phyloP scores from a whole-genome alignment of 2,888 invertebrate genomes.

The Lathronympha strigana region DNA sequence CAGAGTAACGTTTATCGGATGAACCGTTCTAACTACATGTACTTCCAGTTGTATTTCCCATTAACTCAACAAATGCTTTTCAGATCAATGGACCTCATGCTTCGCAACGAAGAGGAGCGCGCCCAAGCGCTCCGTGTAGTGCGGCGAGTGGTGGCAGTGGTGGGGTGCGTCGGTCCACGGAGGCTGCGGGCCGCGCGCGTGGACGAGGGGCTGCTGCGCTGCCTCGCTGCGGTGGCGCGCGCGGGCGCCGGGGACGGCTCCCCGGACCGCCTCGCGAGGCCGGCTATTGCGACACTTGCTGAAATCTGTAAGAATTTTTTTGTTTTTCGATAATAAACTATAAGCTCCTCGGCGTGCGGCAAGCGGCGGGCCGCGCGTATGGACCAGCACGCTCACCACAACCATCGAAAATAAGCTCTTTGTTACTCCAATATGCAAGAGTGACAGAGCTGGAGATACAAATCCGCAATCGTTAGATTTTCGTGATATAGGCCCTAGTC shows the following conservation, averaged over 20 bases:
- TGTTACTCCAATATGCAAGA: no score
- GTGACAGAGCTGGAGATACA: no score
- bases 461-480: no score
- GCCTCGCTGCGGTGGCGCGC: conserved; percentile 91
- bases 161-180: conserved; percentile 84
- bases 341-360: no score
- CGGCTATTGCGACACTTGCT: conserved; percentile 93
- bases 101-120: conserved; percentile 96
- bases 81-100: conserved; percentile 94
- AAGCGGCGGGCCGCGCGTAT: no score
- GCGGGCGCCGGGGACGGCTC: conserved; percentile 88
- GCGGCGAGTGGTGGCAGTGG: conserved; percentile 78
- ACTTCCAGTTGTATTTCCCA: no score
- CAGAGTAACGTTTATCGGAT: no score
- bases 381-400: no score
- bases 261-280: conserved; percentile 92
- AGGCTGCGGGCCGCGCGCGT: conserved; percentile 88
- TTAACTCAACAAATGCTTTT: conserved; percentile 15
- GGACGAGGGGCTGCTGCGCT: conserved; percentile 90
- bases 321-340: not conserved
- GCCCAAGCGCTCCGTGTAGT: conserved; percentile 95
- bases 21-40: no score
- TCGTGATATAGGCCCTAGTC: no score
- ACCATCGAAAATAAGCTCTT: no score
- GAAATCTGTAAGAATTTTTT: conserved; percentile 91